These are phyloP conservation scores for Mesitornis unicolor DNA, from an alignment of 2,113 vertebrate genomes.

Conservation along the genomic window DNA sequence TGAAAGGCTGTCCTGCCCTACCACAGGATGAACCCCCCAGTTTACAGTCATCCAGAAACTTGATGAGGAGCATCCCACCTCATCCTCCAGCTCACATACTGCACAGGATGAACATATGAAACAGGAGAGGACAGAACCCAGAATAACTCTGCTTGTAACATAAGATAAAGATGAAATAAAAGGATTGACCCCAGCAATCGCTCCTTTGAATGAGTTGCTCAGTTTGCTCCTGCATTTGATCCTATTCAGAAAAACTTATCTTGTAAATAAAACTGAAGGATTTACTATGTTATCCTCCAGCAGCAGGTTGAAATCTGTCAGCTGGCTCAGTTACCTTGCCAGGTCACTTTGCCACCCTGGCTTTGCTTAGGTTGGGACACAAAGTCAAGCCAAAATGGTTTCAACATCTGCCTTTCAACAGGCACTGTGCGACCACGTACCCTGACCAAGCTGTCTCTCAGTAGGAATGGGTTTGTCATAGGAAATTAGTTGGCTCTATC, in stretches of 20 bases:
- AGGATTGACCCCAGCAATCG: not conserved
- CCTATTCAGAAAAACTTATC: not conserved
- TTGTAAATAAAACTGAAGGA: not conserved
- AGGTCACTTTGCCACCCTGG: not conserved
- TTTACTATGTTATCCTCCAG: not conserved
- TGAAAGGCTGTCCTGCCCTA: not conserved
- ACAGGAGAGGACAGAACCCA: not conserved
- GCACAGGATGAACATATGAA: not conserved
- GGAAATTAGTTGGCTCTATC: not conserved
- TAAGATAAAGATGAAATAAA: not conserved
- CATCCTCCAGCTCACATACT: not conserved
- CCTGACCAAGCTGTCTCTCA: not conserved
- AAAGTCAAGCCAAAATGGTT: not conserved
- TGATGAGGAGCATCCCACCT: not conserved
- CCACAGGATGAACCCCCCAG: not conserved
- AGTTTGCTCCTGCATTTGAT: not conserved
- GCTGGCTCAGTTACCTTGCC: not conserved
- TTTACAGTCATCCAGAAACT: not conserved
- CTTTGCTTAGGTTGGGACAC: not conserved
- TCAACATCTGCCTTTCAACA: not conserved
- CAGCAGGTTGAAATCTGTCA: not conserved
- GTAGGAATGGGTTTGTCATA: not conserved
- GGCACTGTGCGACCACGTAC: fast-evolving
- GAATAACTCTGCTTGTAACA: not conserved
- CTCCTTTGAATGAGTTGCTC: not conserved